These are phyloP conservation scores for Montipora foliosa DNA, from an alignment of 64 coral and sea anemone species.

Conservation along the genomic window DNA sequence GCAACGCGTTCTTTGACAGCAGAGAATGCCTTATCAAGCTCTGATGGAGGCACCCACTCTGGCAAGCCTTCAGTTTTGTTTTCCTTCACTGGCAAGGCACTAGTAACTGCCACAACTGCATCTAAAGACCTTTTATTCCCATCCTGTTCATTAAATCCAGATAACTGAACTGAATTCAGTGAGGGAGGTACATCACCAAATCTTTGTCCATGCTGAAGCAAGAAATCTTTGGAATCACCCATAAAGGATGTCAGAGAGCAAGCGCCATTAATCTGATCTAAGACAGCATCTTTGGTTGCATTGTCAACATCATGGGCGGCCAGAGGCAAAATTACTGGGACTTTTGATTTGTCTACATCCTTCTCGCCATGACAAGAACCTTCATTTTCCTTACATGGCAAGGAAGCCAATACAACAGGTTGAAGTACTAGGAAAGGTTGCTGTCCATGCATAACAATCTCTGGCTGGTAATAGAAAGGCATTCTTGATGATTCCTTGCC, in stretches of 20 bases:
- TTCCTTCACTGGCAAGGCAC: neutral
- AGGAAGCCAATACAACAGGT: constrained; percentile 10
- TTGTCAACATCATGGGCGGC: neutral
- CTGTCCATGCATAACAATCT: constrained; percentile 58
- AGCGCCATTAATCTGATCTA: neutral
- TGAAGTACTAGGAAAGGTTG: constrained; percentile 48
- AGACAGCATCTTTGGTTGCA: constrained; percentile 36
- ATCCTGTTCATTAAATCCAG: neutral
- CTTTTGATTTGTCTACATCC: neutral
- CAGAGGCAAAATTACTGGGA: constrained; percentile 40
- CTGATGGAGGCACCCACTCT: constrained; percentile 33
- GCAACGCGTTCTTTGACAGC: neutral
- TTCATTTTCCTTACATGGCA: neutral
- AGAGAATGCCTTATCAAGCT: constrained; percentile 54
- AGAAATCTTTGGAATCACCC: neutral
- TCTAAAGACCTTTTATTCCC: neutral
- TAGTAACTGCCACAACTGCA: neutral
- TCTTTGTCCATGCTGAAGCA: neutral
- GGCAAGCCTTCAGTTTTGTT: neutral
- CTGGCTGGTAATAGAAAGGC: constrained; percentile 71
- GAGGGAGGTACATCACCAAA: neutral
- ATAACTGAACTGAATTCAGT: neutral
- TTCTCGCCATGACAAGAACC: neutral
- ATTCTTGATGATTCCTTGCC: neutral
- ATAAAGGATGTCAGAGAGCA: neutral